Percentiles rank a stretch among this genome's conserved stretches.
Conservation (phyloP, 2,888 invertebrate genomes). For the Ptilodon capucinus region DNA sequence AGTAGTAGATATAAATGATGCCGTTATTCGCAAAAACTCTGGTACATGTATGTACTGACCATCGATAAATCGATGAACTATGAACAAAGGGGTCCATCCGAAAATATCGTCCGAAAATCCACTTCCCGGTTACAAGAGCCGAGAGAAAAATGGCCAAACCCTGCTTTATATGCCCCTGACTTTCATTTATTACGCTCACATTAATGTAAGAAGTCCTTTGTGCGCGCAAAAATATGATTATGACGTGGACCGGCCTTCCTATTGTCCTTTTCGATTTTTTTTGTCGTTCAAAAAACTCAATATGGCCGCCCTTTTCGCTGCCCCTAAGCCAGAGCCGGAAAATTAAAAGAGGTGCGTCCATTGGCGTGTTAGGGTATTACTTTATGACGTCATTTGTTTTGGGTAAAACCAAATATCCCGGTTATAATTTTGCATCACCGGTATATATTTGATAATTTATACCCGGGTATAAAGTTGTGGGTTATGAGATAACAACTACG, state of each 20-base stretch:
- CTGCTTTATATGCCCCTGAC: conserved; percentile 57
- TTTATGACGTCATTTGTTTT: conserved; percentile 23
- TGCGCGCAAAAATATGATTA: conserved; percentile 78
- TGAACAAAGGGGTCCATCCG: neutral
- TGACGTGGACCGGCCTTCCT: conserved; percentile 66
- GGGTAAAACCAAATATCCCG: conserved; percentile 3
- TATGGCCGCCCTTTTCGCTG: conserved; percentile 55
- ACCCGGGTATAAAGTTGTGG: neutral
- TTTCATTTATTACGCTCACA: conserved; percentile 74
- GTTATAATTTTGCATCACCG: conserved; percentile 8
- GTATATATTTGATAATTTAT: conserved; percentile 4
- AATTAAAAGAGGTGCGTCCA: conserved; percentile 45
- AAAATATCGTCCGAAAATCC: conserved; percentile 19
- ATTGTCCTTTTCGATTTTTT: conserved; percentile 76
- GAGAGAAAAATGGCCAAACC: conserved; percentile 43
- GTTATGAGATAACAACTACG: too few relatives aligned
- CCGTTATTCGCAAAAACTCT: too few relatives aligned
- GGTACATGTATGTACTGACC: too few relatives aligned
- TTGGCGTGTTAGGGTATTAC: conserved; percentile 18
- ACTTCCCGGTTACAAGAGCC: conserved; percentile 14
- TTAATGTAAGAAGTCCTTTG: conserved; percentile 77
- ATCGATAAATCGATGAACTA: too few relatives aligned
- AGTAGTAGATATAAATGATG: too few relatives aligned
- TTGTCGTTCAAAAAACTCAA: conserved; percentile 54
- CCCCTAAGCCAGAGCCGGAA: conserved; percentile 38